Evolutionary conservation across 2,113 vertebrate species (phyloP).

Genomic region (Larimichthys crocea): DNA sequence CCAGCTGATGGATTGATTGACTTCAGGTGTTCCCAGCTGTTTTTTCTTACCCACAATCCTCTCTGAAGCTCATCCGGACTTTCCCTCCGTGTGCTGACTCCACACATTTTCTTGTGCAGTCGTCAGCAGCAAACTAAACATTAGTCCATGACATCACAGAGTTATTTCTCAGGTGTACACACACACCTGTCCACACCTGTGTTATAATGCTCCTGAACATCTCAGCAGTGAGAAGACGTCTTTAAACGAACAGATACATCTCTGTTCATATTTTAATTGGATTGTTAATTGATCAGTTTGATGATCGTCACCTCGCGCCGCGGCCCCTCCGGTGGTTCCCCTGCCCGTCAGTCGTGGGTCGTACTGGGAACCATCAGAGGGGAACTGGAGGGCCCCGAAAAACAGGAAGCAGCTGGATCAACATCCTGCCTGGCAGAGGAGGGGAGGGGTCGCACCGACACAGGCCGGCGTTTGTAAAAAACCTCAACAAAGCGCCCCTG

Average conservation of each 20-base stretch:
- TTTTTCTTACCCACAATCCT: background rate
- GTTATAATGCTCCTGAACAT: no score
- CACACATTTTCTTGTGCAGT: background rate
- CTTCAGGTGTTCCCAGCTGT: slow-evolving; percentile 27
- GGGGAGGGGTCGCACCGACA: slow-evolving; percentile 32
- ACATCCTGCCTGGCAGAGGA: slow-evolving; percentile 78
- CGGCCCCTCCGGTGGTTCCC: background rate
- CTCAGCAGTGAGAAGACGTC: no score
- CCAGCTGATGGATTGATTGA: background rate
- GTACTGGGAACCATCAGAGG: slow-evolving; percentile 41
- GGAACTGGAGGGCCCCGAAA: slow-evolving; percentile 55
- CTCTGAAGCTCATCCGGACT: background rate
- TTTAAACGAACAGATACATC: no score
- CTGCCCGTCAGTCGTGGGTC: background rate
- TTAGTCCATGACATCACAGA: background rate
- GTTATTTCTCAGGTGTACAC: background rate
- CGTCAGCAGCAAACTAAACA: background rate
- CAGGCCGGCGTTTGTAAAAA: slow-evolving; percentile 49
- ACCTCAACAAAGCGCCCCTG: slow-evolving; percentile 72
- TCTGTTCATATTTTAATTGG: no score
- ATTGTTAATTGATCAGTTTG: background rate
- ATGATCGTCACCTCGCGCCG: background rate
- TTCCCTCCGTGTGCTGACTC: background rate
- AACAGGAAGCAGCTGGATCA: slow-evolving; percentile 86
- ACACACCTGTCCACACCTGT: no score